Conservation (phyloP, 1,140 invertebrate genomes). For the Euura lappo region DNA sequence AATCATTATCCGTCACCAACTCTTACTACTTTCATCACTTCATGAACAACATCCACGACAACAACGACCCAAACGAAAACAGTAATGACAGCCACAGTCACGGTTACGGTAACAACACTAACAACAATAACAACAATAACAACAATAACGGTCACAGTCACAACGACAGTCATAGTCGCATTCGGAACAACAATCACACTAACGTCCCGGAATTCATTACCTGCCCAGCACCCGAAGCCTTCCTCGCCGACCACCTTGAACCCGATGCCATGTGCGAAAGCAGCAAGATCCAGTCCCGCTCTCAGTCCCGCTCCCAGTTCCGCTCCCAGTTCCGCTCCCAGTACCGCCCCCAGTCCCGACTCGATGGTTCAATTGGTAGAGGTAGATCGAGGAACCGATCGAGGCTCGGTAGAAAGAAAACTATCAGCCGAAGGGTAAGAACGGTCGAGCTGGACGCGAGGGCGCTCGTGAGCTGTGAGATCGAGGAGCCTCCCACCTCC, state of each 20-base stretch:
- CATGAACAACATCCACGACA: not conserved
- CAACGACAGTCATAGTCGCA: constrained; percentile 7
- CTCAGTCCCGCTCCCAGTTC: no score
- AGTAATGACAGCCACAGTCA: constrained; percentile 20
- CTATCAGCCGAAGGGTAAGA: constrained; percentile 30
- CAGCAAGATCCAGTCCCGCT: not conserved
- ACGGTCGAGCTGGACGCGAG: constrained; percentile 40
- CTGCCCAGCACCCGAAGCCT: not conserved
- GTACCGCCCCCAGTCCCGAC: not conserved
- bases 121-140: constrained; percentile 11
- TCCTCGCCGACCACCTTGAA: constrained; percentile 1
- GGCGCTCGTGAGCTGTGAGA: constrained; percentile 39
- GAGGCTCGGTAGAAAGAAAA: not conserved
- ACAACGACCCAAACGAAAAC: constrained; percentile 46
- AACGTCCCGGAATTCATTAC: not conserved
- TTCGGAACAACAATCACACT: not conserved
- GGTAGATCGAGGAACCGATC: not conserved
- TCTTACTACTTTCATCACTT: constrained; percentile 16
- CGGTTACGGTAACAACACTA: not conserved
- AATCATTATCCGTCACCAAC: constrained; percentile 24
- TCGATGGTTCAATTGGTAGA: constrained; percentile 5
- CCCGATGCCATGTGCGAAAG: not conserved
- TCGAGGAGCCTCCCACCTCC: constrained; percentile 20
- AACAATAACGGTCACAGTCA: constrained; percentile 15
- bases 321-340: no score